Conservation (phyloP, 2,113 vertebrate species). For the Nannospalax galili region DNA sequence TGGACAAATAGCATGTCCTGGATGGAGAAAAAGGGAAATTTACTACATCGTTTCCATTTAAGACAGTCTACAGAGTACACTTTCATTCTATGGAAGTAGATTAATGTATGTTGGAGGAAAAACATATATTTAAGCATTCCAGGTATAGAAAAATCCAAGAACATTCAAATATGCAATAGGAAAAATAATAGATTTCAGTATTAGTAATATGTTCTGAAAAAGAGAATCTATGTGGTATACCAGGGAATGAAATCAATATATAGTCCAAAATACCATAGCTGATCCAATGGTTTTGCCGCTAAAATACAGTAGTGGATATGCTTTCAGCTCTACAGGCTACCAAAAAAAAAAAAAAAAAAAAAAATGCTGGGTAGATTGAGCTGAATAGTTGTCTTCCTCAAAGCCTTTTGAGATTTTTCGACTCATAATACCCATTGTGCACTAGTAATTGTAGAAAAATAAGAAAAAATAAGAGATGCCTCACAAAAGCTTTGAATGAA, state of each 20-base stretch:
- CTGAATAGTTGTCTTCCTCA: not conserved
- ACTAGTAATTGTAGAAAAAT: not conserved
- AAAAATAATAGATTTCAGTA: not conserved
- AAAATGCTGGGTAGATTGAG: not conserved
- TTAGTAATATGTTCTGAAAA: not conserved
- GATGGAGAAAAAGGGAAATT: too few species aligned
- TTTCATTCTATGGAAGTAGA: not conserved
- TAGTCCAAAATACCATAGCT: too few species aligned
- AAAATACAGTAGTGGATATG: not conserved
- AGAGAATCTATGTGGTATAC: not conserved
- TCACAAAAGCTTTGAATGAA: not conserved
- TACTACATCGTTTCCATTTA: not conserved
- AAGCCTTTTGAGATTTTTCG: not conserved
- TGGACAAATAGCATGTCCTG: not conserved
- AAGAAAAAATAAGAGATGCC: not conserved
- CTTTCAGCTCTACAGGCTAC: not conserved
- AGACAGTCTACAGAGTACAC: not conserved
- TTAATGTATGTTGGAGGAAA: not conserved
- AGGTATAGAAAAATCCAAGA: not conserved
- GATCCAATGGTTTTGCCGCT: not conserved
- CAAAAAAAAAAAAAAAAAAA: not conserved
- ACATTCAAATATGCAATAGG: not conserved
- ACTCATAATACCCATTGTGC: not conserved
- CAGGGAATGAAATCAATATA: not conserved
- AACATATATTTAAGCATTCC: not conserved